Percentiles rank a stretch among this genome's conserved stretches.
Evolutionary conservation across 2,113 vertebrate species (phyloP).

Genomic region (Heloderma charlesbogerti): DNA sequence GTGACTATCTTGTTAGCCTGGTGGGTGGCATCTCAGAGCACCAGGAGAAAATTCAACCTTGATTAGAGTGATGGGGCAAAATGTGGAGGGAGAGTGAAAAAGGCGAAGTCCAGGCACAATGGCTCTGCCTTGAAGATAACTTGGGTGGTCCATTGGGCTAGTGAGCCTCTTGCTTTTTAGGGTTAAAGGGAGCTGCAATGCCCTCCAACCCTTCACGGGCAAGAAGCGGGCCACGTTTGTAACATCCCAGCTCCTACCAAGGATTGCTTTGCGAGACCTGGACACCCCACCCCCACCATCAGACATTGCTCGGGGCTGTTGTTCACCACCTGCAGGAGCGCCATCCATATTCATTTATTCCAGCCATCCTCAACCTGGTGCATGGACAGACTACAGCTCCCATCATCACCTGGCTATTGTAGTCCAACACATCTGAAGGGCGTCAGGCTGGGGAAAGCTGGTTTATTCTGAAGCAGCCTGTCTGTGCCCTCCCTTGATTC

Average conservation of each 20-base stretch:
- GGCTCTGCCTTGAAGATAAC: not conserved
- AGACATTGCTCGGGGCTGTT: not conserved
- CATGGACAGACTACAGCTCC: too few species aligned
- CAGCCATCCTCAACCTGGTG: too few species aligned
- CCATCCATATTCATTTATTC: too few species aligned
- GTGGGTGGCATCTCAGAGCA: not conserved
- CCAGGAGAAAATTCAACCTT: not conserved
- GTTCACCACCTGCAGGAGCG: not conserved
- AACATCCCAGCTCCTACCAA: not conserved
- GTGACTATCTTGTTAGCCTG: not conserved
- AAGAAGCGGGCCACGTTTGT: not conserved
- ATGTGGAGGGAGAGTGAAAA: not conserved
- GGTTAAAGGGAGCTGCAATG: not conserved
- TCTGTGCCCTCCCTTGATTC: not conserved
- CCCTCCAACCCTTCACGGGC: not conserved
- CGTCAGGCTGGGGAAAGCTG: too few species aligned
- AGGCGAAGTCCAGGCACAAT: not conserved
- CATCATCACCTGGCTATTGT: too few species aligned
- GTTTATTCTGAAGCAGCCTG: too few species aligned
- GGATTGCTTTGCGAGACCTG: not conserved
- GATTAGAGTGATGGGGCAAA: not conserved
- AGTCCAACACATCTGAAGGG: too few species aligned
- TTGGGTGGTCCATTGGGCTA: not conserved
- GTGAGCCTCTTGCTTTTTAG: not conserved
- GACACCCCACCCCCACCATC: not conserved